Evolutionary conservation across 2,797 vertebrate genomes (phyloP).

Genomic region (Lacerta viridis): DNA sequence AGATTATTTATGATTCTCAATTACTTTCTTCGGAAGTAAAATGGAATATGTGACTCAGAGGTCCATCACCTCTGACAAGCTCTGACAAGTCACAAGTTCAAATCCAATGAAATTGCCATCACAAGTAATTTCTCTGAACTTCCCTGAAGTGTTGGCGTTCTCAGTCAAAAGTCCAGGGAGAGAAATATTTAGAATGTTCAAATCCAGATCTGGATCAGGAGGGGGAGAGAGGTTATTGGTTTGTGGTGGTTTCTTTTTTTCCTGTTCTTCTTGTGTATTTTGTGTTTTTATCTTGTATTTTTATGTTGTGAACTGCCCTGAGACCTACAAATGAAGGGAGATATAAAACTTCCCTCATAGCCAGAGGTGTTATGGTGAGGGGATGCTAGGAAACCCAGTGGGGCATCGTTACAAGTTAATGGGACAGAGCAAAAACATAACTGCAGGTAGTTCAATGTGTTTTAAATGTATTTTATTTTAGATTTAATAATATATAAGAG

Average conservation of each 20-base stretch:
- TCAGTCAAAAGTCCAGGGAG: not conserved
- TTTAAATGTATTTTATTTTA: constrained; percentile 3
- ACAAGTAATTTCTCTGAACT: constrained; percentile 31
- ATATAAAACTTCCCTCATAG: not conserved
- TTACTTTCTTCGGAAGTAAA: constrained; percentile 54
- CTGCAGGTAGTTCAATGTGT: not conserved
- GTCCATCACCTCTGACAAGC: constrained; percentile 18
- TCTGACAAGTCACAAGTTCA: constrained; percentile 13
- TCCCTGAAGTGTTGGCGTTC: not conserved
- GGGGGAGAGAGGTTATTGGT: too few species aligned
- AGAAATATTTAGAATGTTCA: constrained; percentile 17
- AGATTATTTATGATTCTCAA: constrained; percentile 53
- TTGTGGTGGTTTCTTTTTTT: too few species aligned
- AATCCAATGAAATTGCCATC: not conserved
- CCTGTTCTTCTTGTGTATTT: too few species aligned
- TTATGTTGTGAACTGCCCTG: too few species aligned
- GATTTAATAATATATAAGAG: not conserved
- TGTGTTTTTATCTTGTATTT: too few species aligned
- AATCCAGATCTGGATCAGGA: not conserved
- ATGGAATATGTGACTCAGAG: constrained; percentile 50
- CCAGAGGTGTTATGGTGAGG: not conserved
- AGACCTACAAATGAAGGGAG: too few species aligned
- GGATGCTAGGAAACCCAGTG: not conserved
- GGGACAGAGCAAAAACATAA: not conserved
- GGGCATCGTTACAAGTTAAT: not conserved